phyloP scores from a whole-genome alignment of 2,797 vertebrate species.

The Scleropages formosus region DNA sequence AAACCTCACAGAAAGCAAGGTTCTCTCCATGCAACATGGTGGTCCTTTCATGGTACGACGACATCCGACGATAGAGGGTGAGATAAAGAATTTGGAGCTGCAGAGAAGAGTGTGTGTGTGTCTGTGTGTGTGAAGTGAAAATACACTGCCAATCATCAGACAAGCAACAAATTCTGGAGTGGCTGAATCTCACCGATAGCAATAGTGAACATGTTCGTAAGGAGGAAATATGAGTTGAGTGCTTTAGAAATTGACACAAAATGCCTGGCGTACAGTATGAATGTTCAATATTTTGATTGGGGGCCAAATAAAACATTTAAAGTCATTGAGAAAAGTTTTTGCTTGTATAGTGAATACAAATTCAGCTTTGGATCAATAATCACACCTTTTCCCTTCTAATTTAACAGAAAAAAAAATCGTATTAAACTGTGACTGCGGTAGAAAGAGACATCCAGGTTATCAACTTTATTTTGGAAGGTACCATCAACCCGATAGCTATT shows the following conservation, averaged over 20 bases:
- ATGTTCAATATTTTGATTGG: not conserved
- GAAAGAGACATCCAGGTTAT: not conserved
- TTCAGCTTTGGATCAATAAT: not conserved
- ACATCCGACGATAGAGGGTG: conserved; percentile 1
- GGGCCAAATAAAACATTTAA: not conserved
- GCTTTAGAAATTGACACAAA: not conserved
- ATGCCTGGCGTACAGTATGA: not conserved
- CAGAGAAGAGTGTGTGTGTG: too few species aligned
- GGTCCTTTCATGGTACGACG: not conserved
- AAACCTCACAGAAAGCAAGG: not conserved
- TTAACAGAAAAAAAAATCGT: too few species aligned
- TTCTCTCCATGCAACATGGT: not conserved
- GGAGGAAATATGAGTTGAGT: not conserved
- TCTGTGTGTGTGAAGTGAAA: not conserved
- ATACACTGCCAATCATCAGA: conserved; percentile 13
- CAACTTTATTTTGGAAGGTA: conserved; percentile 30
- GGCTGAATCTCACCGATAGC: not conserved
- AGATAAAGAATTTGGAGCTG: too few species aligned
- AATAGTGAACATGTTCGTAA: not conserved
- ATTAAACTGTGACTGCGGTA: not conserved
- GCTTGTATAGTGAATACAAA: too few species aligned
- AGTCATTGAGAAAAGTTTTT: not conserved
- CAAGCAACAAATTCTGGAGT: not conserved
- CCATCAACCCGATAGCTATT: conserved; percentile 13
- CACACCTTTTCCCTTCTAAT: not conserved